Evolutionary conservation across 2,113 vertebrate genomes (phyloP), one percentile per base, ranked within the genome.

Genomic region (Taxidea taxus): DNA sequence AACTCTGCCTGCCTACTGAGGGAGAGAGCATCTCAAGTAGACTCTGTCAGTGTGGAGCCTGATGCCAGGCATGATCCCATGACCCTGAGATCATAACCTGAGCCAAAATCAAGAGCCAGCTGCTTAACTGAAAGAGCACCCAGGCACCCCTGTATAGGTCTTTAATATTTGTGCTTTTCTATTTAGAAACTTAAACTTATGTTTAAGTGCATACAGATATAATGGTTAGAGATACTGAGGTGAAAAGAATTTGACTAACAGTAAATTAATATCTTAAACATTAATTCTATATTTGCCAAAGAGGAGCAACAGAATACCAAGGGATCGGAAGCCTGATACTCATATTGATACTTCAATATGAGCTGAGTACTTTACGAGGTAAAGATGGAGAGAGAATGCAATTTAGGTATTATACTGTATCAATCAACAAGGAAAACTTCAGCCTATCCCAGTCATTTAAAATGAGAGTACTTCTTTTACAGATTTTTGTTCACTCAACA

Each of bases 161-260:
- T 81, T 95, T 88, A 94, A 56, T 49, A 85, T 4, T 87, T 92
- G 60, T 70, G 37, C 87, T 81, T 94, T 60, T 70, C 44, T 95
- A 90, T 2, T 92, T 77, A 90, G 39, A 54, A 87, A 93, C 60
- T 90, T 86, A 87, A n/a, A n/a, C n/a, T n/a, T n/a, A 87, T 44
- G 27, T 87, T 96, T 49, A 70, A 64, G 27, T 31, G 58, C 44
- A 87, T n/a, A 42, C 4, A 87, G 64, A 72, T 47, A 21, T 74
- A 44, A 37, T 4, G 54, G 44, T 82, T 44, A 75, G 51, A 90
- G 81, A 60, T 39, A 49, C 0, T 51, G 39, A 7, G 13, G 42
- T 39, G 85, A 90, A 87, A 87, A 82, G 44, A 86, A 89, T 80
- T 44, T 86, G n/a, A 54, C 56, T 83, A 68, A 49, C 18, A 86